These are phyloP conservation scores for Cichladusa arquata DNA, from an alignment of 2,113 vertebrate genomes.

Conservation along the genomic window DNA sequence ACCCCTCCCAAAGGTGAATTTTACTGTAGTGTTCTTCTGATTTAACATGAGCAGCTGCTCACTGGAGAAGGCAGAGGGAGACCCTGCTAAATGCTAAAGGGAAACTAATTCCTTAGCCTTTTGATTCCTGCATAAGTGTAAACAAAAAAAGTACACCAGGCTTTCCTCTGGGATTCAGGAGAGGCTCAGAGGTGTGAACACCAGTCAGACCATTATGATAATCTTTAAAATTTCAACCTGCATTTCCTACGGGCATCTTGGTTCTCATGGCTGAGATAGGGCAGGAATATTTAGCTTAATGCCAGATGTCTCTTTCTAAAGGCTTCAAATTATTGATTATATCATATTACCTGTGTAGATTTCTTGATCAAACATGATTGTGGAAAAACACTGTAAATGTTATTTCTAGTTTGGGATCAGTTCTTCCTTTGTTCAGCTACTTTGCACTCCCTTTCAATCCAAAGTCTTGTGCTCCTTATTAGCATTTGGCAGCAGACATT, in stretches of 20 bases:
- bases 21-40: background rate
- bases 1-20: background rate
- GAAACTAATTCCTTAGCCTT: background rate
- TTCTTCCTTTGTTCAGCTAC: background rate
- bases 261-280: background rate
- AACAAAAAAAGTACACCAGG: background rate
- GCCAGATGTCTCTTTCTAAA: background rate
- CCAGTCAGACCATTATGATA: background rate
- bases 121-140: background rate
- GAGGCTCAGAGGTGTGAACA: background rate
- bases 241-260: background rate
- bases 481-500: background rate
- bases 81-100: background rate
- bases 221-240: background rate
- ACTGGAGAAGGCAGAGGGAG: background rate
- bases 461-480: background rate
- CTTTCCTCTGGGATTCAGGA: background rate
- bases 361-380: background rate
- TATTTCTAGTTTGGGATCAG: background rate
- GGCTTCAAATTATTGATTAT: background rate
- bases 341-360: background rate
- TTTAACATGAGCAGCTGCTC: background rate
- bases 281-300: background rate
- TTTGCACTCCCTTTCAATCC: background rate
- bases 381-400: background rate